Conservation (phyloP, 2,888 invertebrate genomes). For the Noctuana brunneofusca region DNA sequence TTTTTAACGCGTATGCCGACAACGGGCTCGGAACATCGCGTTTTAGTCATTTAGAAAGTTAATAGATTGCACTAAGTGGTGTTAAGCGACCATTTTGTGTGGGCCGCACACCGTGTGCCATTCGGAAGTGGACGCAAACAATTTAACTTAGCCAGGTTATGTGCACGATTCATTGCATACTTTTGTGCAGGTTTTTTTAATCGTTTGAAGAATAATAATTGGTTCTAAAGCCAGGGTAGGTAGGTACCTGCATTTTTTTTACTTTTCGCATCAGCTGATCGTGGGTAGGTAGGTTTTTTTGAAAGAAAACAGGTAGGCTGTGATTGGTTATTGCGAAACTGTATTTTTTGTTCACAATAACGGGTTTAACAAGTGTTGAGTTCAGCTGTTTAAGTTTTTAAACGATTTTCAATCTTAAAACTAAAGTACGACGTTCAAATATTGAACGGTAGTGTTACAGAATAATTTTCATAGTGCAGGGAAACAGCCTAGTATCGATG, state of each 20-base stretch:
- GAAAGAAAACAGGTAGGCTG: conserved; percentile 18
- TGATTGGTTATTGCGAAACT: not conserved
- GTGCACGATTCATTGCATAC: conserved; percentile 12
- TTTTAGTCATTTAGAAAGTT: conserved; percentile 54
- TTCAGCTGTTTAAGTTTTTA: conserved; percentile 39
- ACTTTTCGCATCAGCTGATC: conserved; percentile 18
- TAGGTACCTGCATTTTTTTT: not conserved
- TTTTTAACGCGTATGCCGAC: conserved; percentile 34
- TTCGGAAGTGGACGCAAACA: not conserved
- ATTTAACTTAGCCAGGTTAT: conserved; percentile 6
- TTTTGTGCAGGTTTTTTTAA: conserved; percentile 13
- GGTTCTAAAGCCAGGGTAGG: not conserved
- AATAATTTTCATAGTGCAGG: conserved; percentile 17
- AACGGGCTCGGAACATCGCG: conserved; percentile 14
- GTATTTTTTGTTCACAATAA: conserved; percentile 41
- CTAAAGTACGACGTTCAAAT: not conserved
- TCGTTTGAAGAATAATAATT: not conserved
- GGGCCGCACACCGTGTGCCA: conserved; percentile 35
- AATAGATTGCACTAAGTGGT: conserved; percentile 46
- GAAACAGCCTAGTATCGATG: conserved; percentile 20
- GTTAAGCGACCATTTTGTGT: conserved; percentile 47
- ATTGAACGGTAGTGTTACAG: not conserved
- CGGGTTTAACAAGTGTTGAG: conserved; percentile 48
- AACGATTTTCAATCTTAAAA: conserved; percentile 37
- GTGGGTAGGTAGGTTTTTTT: conserved; percentile 11